Base-by-base conservation (phyloP, 2,888 invertebrate genomes). In the Hipparchia sbordonii region DNA sequence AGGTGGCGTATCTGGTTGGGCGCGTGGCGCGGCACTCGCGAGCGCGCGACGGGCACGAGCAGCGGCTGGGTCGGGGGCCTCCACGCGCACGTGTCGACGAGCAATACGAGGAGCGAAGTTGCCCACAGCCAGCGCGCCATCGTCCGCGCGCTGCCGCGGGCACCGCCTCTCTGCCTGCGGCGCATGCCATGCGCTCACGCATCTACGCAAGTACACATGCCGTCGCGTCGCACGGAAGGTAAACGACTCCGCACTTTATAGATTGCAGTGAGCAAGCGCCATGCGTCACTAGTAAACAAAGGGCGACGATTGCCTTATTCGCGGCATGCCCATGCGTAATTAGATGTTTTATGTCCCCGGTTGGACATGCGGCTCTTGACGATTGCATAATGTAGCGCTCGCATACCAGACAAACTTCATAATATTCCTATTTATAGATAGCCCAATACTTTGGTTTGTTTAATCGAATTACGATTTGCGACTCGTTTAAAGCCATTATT, bases 261-360 rank as follows among this genome's bases (percentile, higher is more conserved):
- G 87, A 89, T 88, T 92, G 92, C 92, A 92, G 87, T 87, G 88
- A 87, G 87, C 84, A 82, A 81, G 85, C 86, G 85, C 81, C 89
- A 89, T 91, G 91, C 92, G 93, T 92, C 92, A 92, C 89, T 89
- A 87, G 92, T 92, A 92, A 93, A 93, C 92, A 93, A 92, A 92
- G 92, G 90, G 91, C 87, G 87, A 82, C 88, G 88, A 83, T 86
- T 85, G 88, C 88, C 89, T 85, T 87, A 85, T 89, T 85, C 84
- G 83, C 82, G 83, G 81, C 74, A 80, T 82, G 80, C 82, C 82
- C 81, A 81, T 83, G 80, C 78, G 78, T 79, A 71, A 74, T 75
- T 76, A 72, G 63, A 72, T 74, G 72, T 72, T 72, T 74, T 71
- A 72, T 70, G 65, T 71, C 68, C 68, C 66, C 72, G 54, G 67